phyloP scores from a whole-genome alignment of 2,888 invertebrate species.

The Lymantria monacha region DNA sequence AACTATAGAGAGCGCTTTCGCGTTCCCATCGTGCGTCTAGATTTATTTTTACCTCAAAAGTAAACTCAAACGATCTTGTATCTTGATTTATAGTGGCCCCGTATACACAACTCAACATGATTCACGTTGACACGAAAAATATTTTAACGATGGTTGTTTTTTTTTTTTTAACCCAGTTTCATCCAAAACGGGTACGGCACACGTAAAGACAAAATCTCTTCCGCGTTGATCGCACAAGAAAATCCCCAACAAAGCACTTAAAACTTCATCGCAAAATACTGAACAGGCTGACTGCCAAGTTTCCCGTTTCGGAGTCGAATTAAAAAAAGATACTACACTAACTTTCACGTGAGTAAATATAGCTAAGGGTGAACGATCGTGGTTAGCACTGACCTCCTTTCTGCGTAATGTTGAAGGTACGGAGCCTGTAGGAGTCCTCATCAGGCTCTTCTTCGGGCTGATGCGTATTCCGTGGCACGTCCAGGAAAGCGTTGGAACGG shows the following conservation, averaged over 20 bases:
- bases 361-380: constrained; percentile 68
- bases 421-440: constrained; percentile 93
- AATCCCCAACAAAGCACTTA: constrained; percentile 39
- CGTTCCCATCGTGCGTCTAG: constrained; percentile 22
- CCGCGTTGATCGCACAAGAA: constrained; percentile 31
- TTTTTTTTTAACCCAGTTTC: constrained; percentile 51
- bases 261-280: constrained; percentile 33
- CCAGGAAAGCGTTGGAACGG: constrained; percentile 87
- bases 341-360: constrained; percentile 59
- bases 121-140: constrained; percentile 55
- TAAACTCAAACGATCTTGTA: constrained; percentile 54
- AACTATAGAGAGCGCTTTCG: constrained; percentile 19
- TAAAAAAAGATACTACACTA: constrained; percentile 55
- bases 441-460: constrained; percentile 85
- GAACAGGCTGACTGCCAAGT: constrained; percentile 64
- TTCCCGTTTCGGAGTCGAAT: constrained; percentile 52
- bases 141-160: constrained; percentile 53
- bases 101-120: constrained; percentile 58
- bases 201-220: constrained; percentile 22
- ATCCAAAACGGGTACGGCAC: constrained; percentile 11
- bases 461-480: constrained; percentile 80
- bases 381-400: constrained; percentile 88
- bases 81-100: constrained; percentile 64
- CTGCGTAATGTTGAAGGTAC: constrained; percentile 95
- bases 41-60: constrained; percentile 68